These are phyloP conservation scores for Nysson spinosus DNA, from an alignment of 2,888 invertebrate species.

Conservation along the genomic window DNA sequence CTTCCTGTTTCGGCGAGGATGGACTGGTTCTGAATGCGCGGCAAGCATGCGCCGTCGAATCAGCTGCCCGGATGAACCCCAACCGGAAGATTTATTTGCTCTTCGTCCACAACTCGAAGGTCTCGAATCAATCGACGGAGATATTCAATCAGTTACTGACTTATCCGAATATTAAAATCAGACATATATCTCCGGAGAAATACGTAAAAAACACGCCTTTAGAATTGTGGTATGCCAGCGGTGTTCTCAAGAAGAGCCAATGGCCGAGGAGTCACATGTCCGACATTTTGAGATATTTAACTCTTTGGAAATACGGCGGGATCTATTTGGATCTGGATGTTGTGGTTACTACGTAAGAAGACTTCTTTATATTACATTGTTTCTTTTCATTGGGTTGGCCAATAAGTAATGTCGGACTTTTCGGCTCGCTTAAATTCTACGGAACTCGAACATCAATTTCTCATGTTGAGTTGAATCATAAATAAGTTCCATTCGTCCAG, in stretches of 20 bases:
- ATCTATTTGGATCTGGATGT: slow-evolving; percentile 88
- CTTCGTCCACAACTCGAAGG: slow-evolving; percentile 77
- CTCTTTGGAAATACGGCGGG: slow-evolving; percentile 87
- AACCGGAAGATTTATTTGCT: slow-evolving; percentile 80
- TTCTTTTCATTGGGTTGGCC: background rate
- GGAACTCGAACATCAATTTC: too few species aligned
- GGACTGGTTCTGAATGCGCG: slow-evolving; percentile 78
- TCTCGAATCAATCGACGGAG: slow-evolving; percentile 65
- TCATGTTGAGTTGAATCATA: too few species aligned
- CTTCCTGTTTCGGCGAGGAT: slow-evolving; percentile 80
- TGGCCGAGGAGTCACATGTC: slow-evolving; percentile 82
- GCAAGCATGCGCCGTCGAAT: slow-evolving; percentile 85
- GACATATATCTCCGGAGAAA: slow-evolving; percentile 78
- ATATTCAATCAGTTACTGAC: slow-evolving; percentile 74
- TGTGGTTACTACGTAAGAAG: slow-evolving; percentile 79
- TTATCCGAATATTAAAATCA: slow-evolving; percentile 79
- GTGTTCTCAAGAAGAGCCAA: slow-evolving; percentile 78
- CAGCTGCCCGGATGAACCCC: slow-evolving; percentile 82
- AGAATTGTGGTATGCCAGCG: slow-evolving; percentile 79
- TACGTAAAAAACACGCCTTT: slow-evolving; percentile 81
- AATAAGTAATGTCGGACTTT: too few species aligned
- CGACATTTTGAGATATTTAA: slow-evolving; percentile 82
- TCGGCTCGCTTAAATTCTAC: too few species aligned
- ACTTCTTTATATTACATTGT: slow-evolving; percentile 12
- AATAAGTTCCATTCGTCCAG: too few species aligned